Base-by-base conservation (phyloP, 2,888 invertebrate genomes). In the Pseudococcus longispinus region DNA sequence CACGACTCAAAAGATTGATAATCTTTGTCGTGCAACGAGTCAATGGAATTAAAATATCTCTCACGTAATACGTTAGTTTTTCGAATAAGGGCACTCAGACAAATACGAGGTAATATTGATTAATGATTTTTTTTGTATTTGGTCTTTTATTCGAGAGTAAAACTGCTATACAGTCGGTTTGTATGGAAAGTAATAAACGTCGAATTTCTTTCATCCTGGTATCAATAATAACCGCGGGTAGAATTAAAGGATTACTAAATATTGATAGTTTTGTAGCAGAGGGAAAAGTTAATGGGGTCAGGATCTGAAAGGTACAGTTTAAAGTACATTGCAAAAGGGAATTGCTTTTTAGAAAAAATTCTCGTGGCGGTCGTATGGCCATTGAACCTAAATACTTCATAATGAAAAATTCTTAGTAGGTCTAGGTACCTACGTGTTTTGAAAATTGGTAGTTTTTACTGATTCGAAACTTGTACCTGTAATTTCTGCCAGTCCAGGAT, bases 101-200 rank as follows among this genome's bases (percentile, higher is more conserved):
- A 74, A 74, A 74, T 32, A 74, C n/a, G 32, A n/a, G 32, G 70
- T 70, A 29, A 70, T 70, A 70, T 70, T 74, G 74, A 74, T 74
- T 32, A 74, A 74, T 74, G 74, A 37, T 32, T 32, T 74, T 74
- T 74, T 32, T 74, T 60, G 8, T 13, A 51, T 51, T n/a, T 23
- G 20, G 60, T 13, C 23, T 60, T 60, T 60, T 23, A 20, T 60
- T 23, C 20, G 8, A 60, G 20, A 60, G 55, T 55, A n/a, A 60
- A 60, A 60, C 20, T 55, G n/a, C 18, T 55, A 55, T 8, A 23
- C 23, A 8, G 23, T 23, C 11, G 60, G 20, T 60, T 60, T 20
- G 60, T 60, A 60, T 9, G 15, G 23, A 60, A 60, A 23, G 23
- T 60, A 60, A 60, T 60, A 23, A 60, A 60, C 23, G 60, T 60